phyloP scores from a whole-genome alignment of 2,888 invertebrate species.

The Athalia rosae region DNA sequence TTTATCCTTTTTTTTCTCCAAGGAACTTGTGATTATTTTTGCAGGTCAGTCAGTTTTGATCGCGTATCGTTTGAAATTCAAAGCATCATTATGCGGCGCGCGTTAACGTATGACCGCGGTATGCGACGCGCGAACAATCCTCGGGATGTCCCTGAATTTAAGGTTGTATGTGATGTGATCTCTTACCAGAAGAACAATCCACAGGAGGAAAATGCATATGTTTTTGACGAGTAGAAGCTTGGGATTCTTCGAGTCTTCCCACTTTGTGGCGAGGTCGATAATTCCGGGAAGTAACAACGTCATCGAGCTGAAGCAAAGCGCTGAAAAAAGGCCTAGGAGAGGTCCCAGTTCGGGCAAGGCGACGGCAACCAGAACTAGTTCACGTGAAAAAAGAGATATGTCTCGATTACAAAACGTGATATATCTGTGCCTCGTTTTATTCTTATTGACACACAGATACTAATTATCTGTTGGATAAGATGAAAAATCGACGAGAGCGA shows the following conservation, averaged over 20 bases:
- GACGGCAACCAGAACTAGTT: slow-evolving; percentile 74
- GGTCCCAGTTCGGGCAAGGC: slow-evolving; percentile 76
- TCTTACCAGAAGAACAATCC: slow-evolving; percentile 62
- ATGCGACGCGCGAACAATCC: not conserved
- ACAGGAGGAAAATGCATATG: slow-evolving; percentile 60
- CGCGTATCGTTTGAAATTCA: no score
- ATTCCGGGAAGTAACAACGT: slow-evolving; percentile 71
- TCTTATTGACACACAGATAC: not conserved
- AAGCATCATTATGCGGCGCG: not conserved
- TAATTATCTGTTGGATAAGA: no score
- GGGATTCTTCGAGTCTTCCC: slow-evolving; percentile 59
- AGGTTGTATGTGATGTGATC: slow-evolving; percentile 13
- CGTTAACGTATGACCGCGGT: not conserved
- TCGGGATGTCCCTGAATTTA: slow-evolving; percentile 17
- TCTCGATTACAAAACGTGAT: not conserved
- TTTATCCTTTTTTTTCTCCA: no score
- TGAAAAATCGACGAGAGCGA: no score
- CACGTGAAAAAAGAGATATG: slow-evolving; percentile 47
- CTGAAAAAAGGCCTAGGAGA: slow-evolving; percentile 77
- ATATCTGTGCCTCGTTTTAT: slow-evolving; percentile 1
- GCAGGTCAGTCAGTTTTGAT: no score
- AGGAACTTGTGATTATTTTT: no score
- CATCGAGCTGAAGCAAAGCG: slow-evolving; percentile 76
- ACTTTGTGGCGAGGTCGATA: slow-evolving; percentile 66
- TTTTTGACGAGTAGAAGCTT: slow-evolving; percentile 63